Evolutionary conservation across 2,113 vertebrate species (phyloP).

Genomic region (Tetrax tetrax): DNA sequence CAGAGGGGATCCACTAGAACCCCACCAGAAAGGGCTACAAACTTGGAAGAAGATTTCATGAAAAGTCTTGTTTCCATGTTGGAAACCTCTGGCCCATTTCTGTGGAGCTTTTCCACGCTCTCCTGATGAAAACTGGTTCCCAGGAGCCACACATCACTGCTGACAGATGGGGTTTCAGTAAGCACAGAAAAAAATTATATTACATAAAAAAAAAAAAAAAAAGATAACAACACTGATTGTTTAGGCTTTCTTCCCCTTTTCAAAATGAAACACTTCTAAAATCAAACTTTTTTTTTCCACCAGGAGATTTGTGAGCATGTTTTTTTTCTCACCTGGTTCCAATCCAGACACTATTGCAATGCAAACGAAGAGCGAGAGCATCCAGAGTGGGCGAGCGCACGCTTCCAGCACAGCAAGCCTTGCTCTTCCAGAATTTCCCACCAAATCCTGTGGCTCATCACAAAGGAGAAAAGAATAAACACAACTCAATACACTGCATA

Average conservation of each 20-base stretch:
- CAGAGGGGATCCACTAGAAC: neutral
- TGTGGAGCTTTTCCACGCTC: neutral
- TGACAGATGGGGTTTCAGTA: neutral
- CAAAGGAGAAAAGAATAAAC: neutral
- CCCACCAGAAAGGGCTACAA: neutral
- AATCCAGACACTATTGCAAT: neutral
- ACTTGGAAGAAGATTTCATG: neutral
- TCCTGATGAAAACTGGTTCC: neutral
- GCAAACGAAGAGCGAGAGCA: neutral
- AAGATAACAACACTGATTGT: neutral
- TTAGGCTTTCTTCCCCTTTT: constrained; percentile 29
- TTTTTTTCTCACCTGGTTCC: constrained; percentile 56
- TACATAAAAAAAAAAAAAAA: constrained; percentile 29
- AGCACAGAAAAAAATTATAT: neutral
- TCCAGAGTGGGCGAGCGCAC: neutral
- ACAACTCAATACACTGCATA: neutral
- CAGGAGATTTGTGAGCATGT: neutral
- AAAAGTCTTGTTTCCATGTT: neutral
- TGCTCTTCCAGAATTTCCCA: neutral
- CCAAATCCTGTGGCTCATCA: neutral
- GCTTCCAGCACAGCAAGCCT: neutral
- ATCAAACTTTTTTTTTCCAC: neutral
- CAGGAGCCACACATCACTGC: neutral
- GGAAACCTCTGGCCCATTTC: neutral
- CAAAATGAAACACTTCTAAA: constrained; percentile 68